A percentile compares a stretch with the other conserved stretches of the same genome.
phyloP scores from a whole-genome alignment of 2,113 vertebrate species.

The Callopanchax toddi region DNA sequence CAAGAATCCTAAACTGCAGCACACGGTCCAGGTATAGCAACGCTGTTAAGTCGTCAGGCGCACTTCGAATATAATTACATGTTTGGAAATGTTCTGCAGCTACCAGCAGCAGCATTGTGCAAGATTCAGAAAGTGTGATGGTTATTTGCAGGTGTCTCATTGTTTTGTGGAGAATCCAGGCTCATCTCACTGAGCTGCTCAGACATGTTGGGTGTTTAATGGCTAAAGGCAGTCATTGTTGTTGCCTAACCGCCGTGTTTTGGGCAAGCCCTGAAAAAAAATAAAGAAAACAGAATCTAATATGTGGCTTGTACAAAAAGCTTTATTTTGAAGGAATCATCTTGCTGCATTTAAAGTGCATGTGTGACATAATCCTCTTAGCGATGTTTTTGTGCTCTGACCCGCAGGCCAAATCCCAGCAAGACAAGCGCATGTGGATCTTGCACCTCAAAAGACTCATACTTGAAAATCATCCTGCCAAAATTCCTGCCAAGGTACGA shows the following conservation, averaged over 20 bases:
- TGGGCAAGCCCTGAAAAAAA: neutral
- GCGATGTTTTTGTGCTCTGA: constrained; percentile 46
- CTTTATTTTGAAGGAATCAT: constrained; percentile 20
- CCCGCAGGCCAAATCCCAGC: constrained; percentile 91
- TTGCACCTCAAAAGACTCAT: constrained; percentile 96
- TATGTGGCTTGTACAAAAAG: constrained; percentile 36
- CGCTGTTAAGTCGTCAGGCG: neutral
- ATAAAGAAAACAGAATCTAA: constrained; percentile 31
- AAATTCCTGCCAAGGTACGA: constrained; percentile 96
- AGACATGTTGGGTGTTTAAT: constrained; percentile 57
- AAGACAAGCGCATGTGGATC: constrained; percentile 97
- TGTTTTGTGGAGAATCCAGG: constrained; percentile 24
- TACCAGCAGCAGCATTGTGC: constrained; percentile 26
- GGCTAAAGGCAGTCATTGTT: constrained; percentile 36
- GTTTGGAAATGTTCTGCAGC: constrained; percentile 29
- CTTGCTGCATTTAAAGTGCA: constrained; percentile 24
- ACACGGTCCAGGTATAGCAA: constrained; percentile 93
- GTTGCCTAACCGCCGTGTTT: constrained; percentile 43
- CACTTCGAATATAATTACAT: constrained; percentile 27
- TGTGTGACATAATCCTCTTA: constrained; percentile 41
- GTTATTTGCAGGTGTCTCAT: constrained; percentile 46
- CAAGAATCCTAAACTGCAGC: constrained; percentile 98
- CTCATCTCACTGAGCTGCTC: constrained; percentile 33
- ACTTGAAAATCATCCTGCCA: constrained; percentile 97
- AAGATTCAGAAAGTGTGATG: constrained; percentile 36